Evolutionary conservation across 1,140 invertebrate species (phyloP), one percentile per base, ranked within the genome.

Genomic region (Schlechtendalia chinensis): DNA sequence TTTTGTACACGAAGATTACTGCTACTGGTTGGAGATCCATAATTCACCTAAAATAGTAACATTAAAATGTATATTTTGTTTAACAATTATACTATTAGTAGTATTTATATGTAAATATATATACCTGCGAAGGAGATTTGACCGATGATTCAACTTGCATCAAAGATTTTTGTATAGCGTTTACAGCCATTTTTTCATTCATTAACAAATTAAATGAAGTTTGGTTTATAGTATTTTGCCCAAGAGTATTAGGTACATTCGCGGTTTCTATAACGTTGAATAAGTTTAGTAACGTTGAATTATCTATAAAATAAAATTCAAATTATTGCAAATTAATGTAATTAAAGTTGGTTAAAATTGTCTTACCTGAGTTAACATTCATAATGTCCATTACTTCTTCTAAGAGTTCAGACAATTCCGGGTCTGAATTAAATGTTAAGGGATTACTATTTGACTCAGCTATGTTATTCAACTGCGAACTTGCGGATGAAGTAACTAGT

Each of bases 101-200:
- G 10, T 47, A 24, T 22, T 45, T 19, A 11, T 16, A 45, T 45
- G 19, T 50, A 17, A 8, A 19, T 50, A 61, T 79, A 79, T 29
- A 27, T 63, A 79, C 91, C 83, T 91, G 90, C 74, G 89, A 89
- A 65, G 91, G 88, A 85, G 88, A 90, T 82, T 89, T 89, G 3
- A 87, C 85, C 85, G 87, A 87, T 84, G 90, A 92, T 85, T 91
- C 90, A 83, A 89, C 91, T 83, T 92, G 92, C 94, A 97, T 97
- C 81, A 98, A 87, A 84, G 93, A 93, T 85, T 94, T 91, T 84
- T 95, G 93, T 84, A 98, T 98, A 14, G 91, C 93, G 84, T 92
- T 93, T 75, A 97, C 97, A 22, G 93, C 95, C 86, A 92, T 90
- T 85, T 91, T 91, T 83, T 95, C 93, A 81, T 82, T 83, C 45